These are phyloP conservation scores for Sphaerodactylus townsendi DNA, from an alignment of 2,113 vertebrate genomes.

Conservation along the genomic window DNA sequence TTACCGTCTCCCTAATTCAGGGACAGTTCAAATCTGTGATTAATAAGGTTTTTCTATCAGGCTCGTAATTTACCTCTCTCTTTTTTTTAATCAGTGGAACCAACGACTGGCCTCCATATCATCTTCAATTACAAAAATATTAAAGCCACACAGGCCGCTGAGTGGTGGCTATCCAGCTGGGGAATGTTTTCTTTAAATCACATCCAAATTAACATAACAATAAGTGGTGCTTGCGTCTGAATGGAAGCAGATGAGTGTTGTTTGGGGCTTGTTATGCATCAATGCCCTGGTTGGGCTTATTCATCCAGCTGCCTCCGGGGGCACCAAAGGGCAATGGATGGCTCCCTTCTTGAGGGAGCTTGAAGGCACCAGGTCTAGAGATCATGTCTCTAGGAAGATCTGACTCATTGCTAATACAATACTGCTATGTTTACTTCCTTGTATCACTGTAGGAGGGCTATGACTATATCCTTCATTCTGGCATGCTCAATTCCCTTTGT, in stretches of 20 bases:
- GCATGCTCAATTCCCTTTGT: too few relatives aligned
- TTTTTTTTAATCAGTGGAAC: slow-evolving; percentile 66
- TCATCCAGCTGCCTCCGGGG: not conserved
- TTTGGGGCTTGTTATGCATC: not conserved
- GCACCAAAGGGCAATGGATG: not conserved
- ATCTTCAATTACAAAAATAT: slow-evolving; percentile 73
- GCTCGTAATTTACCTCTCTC: slow-evolving; percentile 65
- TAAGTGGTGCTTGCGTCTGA: slow-evolving; percentile 34
- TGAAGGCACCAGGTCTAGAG: not conserved
- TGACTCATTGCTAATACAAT: not conserved
- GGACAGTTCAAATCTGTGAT: slow-evolving; percentile 71
- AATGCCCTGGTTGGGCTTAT: not conserved
- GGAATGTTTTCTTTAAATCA: slow-evolving; percentile 65
- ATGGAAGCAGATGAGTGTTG: slow-evolving; percentile 3
- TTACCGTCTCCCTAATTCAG: slow-evolving; percentile 63
- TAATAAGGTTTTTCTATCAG: slow-evolving; percentile 69
- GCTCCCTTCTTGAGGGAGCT: not conserved
- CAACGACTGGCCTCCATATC: slow-evolving; percentile 63
- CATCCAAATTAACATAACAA: slow-evolving; percentile 70
- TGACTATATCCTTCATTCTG: not conserved
- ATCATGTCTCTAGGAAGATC: not conserved
- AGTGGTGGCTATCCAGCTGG: slow-evolving; percentile 23
- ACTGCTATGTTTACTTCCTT: too few relatives aligned
- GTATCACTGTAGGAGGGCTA: not conserved
- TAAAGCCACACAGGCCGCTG: slow-evolving; percentile 49